Base-by-base conservation (phyloP, 2,797 vertebrate genomes). In the Meriones psammophilus region DNA sequence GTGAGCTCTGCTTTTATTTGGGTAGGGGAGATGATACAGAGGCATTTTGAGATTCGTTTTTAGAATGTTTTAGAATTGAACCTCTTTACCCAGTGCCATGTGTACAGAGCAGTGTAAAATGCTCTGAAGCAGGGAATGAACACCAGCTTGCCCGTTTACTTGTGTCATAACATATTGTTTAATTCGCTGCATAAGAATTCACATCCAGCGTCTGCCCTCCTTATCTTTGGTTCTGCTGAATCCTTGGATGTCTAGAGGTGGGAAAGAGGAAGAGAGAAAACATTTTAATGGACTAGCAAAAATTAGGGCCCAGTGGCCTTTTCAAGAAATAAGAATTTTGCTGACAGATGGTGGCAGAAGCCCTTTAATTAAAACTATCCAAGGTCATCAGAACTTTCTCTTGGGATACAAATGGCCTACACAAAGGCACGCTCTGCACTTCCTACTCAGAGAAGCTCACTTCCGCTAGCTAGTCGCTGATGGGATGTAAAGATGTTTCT, bases 321-420 rank as follows among this genome's bases (percentile, higher is more conserved):
- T 92, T 96, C 88, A 85, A 93, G 79, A 83, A 94, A 84, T 88
- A 95, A 92, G 81, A 90, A n/a, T 89, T 97, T 93, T 94, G 88
- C 86, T 97, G 96, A 96, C 86, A 96, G 88, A 95, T 96, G 93
- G 68, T 80, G 95, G 96, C 79, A 96, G 85, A 96, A 96, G 74
- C 60, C 62, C 78, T 95, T 97, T 93, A 95, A 96, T 97, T 84
- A 90, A 96, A 96, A 95, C 73, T 58, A 95, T 76, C 58, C 94
- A 97, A 97, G 95, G 86, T 97, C 93, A 97, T 69, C 3, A 9
- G 79, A 96, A 81, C 66, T 94, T 96, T 86, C 74, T 92, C 77
- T 74, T 92, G 74, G 81, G 83, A 62, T 84, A 95, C 69, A 97
- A 95, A 91, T 81, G 42, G 42, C 56, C 46, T 88, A 33, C 62